These are phyloP conservation scores for Zaprionus davidi DNA, from an alignment of 1,140 invertebrate species.

Conservation along the genomic window DNA sequence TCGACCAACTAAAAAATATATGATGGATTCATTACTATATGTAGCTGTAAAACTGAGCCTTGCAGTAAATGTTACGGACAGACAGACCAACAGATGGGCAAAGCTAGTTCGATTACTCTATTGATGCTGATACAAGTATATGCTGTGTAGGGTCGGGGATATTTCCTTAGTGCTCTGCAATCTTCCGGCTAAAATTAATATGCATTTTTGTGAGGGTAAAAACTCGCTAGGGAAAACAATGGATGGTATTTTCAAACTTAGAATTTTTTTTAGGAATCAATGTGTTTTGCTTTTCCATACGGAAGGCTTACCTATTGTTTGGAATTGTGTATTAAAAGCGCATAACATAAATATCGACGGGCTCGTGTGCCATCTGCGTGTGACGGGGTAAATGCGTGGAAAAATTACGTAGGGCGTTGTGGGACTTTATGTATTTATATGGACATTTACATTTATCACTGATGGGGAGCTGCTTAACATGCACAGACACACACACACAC, in stretches of 20 bases:
- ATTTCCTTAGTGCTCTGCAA: too few relatives aligned
- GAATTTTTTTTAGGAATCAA: background rate
- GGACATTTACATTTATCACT: conserved; percentile 1
- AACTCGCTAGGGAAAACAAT: too few relatives aligned
- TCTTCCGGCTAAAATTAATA: too few relatives aligned
- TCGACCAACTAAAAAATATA: too few relatives aligned
- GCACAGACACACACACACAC: conserved; percentile 7
- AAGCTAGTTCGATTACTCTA: too few relatives aligned
- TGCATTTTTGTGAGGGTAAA: too few relatives aligned
- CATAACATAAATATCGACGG: conserved; percentile 1
- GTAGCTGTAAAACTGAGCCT: too few relatives aligned
- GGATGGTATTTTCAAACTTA: conserved; percentile 1
- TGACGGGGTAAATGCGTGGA: background rate
- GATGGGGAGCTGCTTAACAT: conserved; percentile 8
- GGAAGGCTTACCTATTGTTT: background rate
- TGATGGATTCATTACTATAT: too few relatives aligned
- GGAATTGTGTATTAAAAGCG: background rate
- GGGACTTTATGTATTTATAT: conserved; percentile 3
- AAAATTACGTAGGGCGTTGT: background rate
- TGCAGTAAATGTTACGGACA: too few relatives aligned
- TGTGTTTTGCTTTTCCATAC: background rate
- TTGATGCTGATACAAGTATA: too few relatives aligned
- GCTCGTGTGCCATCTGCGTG: background rate
- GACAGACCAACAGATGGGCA: too few relatives aligned
- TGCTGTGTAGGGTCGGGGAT: too few relatives aligned